Conservation (phyloP, 30 jellyfish, hydroid and myxozoan species). For the Chironex yamaguchii region DNA sequence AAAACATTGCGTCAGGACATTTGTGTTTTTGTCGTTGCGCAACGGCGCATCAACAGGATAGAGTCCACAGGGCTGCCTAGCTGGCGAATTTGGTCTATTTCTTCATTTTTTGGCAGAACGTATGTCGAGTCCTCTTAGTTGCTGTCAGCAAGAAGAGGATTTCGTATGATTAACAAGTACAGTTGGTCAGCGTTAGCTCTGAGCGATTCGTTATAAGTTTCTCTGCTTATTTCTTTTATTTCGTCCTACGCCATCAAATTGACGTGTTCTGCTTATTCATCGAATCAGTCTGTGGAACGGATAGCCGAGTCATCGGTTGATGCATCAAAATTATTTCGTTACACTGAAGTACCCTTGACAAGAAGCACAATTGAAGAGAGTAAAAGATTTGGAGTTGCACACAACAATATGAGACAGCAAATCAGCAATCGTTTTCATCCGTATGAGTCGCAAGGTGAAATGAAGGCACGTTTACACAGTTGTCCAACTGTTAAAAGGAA, state of each 20-base stretch:
- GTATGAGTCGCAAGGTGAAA: slow-evolving; percentile 50
- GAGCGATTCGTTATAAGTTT: too few species aligned
- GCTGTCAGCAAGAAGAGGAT: background rate
- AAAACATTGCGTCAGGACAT: background rate
- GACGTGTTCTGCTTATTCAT: background rate
- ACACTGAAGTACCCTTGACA: too few species aligned
- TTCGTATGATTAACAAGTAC: background rate
- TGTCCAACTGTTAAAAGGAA: slow-evolving; percentile 24
- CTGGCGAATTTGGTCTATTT: too few species aligned
- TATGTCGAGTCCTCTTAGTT: background rate
- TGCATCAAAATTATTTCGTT: too few species aligned
- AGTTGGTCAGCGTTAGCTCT: too few species aligned
- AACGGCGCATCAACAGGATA: slow-evolving; percentile 68
- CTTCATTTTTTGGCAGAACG: background rate
- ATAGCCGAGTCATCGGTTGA: background rate
- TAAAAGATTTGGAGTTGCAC: too few species aligned
- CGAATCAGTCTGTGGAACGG: background rate
- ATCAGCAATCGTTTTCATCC: slow-evolving; percentile 79
- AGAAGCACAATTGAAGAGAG: too few species aligned
- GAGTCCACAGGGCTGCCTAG: too few species aligned
- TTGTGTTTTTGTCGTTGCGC: slow-evolving; percentile 72
- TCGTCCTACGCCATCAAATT: background rate
- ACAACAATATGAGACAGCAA: background rate
- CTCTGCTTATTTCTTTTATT: too few species aligned
- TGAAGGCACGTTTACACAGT: slow-evolving; percentile 58